A percentile compares a stretch with the other conserved stretches of the same genome.
Evolutionary conservation across 2,888 invertebrate species (phyloP).

Genomic region (Rhingia rostrata): DNA sequence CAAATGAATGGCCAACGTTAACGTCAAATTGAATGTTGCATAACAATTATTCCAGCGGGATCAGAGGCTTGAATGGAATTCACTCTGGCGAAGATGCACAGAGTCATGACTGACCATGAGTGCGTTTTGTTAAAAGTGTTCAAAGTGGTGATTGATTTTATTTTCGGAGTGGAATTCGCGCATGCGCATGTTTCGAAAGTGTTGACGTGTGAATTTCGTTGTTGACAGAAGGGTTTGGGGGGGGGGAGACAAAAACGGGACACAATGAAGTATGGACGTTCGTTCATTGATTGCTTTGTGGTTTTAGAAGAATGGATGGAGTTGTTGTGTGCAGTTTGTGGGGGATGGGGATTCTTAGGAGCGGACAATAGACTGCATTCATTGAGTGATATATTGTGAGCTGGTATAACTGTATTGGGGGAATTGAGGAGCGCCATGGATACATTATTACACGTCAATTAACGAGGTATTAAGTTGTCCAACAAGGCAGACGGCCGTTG

Average conservation of each 20-base stretch:
- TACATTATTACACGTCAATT: neutral
- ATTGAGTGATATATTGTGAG: neutral
- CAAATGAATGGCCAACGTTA: slow-evolving; percentile 39
- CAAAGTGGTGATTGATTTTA: slow-evolving; percentile 2
- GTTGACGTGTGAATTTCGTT: slow-evolving; percentile 41
- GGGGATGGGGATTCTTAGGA: slow-evolving; percentile 9
- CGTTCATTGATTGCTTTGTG: slow-evolving; percentile 11
- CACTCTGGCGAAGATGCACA: slow-evolving; percentile 1
- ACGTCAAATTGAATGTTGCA: slow-evolving; percentile 56
- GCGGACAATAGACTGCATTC: slow-evolving; percentile 20
- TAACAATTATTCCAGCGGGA: slow-evolving; percentile 61
- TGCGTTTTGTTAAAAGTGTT: slow-evolving; percentile 5
- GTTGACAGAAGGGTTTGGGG: slow-evolving; percentile 6
- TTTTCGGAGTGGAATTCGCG: neutral
- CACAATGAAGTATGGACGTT: slow-evolving; percentile 6
- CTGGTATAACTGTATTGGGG: neutral
- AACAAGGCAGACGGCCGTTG: too few relatives aligned
- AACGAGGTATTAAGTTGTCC: neutral
- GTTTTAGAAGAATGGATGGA: slow-evolving; percentile 7
- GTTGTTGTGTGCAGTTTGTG: slow-evolving; percentile 26
- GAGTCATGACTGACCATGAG: slow-evolving; percentile 18
- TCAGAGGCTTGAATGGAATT: slow-evolving; percentile 27
- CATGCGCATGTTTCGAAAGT: slow-evolving; percentile 2
- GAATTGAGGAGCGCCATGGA: neutral
- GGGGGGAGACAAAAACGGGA: neutral